Evolutionary conservation across 2,888 invertebrate genomes (phyloP).

Genomic region (Amorpha juglandis): DNA sequence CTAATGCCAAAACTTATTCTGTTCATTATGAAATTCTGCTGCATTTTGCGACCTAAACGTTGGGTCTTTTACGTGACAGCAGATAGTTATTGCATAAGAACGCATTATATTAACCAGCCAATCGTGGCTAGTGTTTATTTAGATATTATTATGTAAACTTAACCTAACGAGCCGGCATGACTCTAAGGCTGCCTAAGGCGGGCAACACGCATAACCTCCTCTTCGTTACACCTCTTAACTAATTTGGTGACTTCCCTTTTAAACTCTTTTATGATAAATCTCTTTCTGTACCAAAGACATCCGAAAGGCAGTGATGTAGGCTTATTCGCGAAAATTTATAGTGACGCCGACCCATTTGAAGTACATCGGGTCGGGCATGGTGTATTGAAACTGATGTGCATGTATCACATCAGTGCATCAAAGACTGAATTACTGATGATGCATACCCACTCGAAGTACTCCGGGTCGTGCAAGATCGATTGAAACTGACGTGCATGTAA

Average conservation of each 20-base stretch:
- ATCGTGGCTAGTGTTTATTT: background rate
- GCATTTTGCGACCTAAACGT: background rate
- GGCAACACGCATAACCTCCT: background rate
- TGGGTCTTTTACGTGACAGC: background rate
- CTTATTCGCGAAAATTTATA: background rate
- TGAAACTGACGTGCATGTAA: no score
- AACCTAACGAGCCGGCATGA: background rate
- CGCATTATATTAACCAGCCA: background rate
- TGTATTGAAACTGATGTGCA: background rate
- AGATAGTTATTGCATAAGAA: conserved; percentile 18
- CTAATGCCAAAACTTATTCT: background rate
- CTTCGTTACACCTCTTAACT: background rate
- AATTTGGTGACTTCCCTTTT: background rate
- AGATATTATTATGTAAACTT: background rate
- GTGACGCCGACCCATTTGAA: background rate
- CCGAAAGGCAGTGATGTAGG: background rate
- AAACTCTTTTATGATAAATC: background rate
- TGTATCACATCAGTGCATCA: background rate
- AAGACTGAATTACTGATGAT: background rate
- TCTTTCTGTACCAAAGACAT: background rate
- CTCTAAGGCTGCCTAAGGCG: conserved; percentile 17
- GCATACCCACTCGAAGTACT: no score
- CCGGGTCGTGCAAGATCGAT: no score
- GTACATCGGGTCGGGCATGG: no score
- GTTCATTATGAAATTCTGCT: background rate